Base-by-base conservation (phyloP, 2,113 vertebrate species). In the Hippolais icterina region DNA sequence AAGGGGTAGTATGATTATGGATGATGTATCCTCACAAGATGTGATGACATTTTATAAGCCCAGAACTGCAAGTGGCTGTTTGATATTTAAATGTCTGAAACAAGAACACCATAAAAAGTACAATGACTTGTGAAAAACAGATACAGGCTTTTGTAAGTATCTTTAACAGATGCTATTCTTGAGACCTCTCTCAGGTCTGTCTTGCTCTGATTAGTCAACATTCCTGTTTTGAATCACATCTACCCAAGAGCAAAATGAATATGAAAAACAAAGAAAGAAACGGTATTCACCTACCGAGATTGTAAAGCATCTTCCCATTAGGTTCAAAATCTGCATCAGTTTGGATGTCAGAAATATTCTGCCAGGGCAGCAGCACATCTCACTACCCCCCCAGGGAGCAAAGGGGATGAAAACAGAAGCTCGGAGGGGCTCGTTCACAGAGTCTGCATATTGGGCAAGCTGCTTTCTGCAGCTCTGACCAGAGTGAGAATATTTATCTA, bases 1-100 rank as follows among this genome's bases (percentile, higher is more conserved):
- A 31, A 81, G 11, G 24, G 37, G 37, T 81, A 82, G n/a, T 81
- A 64, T 33, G 52, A 10, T 72, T 23, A 28, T 60, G 11, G 28
- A 53, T 83, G 83, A 39, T 28, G 39, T 42, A 79, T 83, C 53
- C 46, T 91, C 25, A 61, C 71, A 83, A 86, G 53, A 80, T 72
- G 5, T 25, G 57, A 64, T 35, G 33, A 76, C 39, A 23, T 49
- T 95, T 66, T 87, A 66, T 83, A 91, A 93, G 42, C 68, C 85
- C 89, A 83, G 68, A 68, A 83, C 12, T 41, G 16, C 75, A 76
- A 86, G 50, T 13, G 83, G 56, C 39, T 93, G 35, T 69, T 87
- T 81, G 76, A 77, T 90, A 70, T 65, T 95, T 50, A 91, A 39
- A 61, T 57, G 35, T 91, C 80, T 89, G 83, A 92, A 83, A 78